Conservation (phyloP, 2,888 invertebrate species). For the Antitype chi region DNA sequence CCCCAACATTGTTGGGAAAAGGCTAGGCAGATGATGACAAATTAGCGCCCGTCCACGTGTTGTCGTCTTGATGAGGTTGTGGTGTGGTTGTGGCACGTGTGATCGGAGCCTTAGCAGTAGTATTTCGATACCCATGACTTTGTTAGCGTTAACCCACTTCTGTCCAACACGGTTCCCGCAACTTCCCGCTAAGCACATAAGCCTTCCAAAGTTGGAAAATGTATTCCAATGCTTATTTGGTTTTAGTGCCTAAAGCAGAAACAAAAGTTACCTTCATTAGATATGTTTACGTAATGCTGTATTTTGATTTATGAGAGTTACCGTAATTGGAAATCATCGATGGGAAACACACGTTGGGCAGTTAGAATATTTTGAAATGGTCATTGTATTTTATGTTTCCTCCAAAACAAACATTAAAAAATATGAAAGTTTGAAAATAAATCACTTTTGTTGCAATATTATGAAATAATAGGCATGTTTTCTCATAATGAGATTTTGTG, state of each 20-base stretch:
- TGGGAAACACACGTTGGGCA: constrained; percentile 2
- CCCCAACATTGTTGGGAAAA: too few relatives aligned
- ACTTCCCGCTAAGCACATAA: constrained; percentile 40
- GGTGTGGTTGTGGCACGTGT: background rate
- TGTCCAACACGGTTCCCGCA: constrained; percentile 13
- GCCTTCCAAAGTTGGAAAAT: constrained; percentile 51
- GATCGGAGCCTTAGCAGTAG: background rate
- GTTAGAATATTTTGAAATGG: constrained; percentile 31
- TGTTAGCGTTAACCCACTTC: constrained; percentile 50
- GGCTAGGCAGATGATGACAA: too few relatives aligned
- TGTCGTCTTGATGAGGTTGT: background rate
- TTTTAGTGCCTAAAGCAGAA: constrained; percentile 47
- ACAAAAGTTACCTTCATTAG: constrained; percentile 46
- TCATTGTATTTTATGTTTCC: constrained; percentile 49
- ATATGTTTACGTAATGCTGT: constrained; percentile 29
- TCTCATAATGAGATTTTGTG: background rate
- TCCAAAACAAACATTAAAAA: constrained; percentile 28
- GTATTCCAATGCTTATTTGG: constrained; percentile 47
- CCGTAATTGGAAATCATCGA: constrained; percentile 16
- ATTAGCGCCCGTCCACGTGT: background rate
- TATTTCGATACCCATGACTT: constrained; percentile 47
- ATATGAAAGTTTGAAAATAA: constrained; percentile 29
- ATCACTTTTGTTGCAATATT: constrained; percentile 22
- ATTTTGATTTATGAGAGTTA: constrained; percentile 54
- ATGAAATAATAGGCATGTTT: constrained; percentile 1